These are phyloP conservation scores for Heliconius ismenius DNA, from an alignment of 2,888 invertebrate species.

Conservation along the genomic window DNA sequence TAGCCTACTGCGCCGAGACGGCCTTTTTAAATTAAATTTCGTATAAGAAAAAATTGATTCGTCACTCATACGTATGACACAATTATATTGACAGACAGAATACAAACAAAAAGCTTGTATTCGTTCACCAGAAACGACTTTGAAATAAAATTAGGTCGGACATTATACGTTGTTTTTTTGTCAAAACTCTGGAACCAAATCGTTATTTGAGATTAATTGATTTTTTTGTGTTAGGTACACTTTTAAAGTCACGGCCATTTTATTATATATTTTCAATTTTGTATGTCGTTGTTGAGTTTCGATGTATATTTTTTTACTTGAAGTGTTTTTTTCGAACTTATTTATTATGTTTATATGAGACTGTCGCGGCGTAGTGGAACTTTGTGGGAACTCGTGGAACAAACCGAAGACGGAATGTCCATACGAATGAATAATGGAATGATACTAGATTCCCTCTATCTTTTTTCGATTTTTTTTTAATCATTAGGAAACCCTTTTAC, in stretches of 20 bases:
- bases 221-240: background rate
- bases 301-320: background rate
- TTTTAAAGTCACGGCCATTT: conserved; percentile 7
- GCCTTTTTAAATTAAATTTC: too few relatives aligned
- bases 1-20: too few relatives aligned
- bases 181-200: background rate
- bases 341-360: background rate
- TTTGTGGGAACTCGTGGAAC: too few relatives aligned
- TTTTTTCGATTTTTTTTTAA: too few relatives aligned
- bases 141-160: conserved; percentile 24
- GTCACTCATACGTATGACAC: conserved; percentile 11
- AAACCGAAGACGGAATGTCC: too few relatives aligned
- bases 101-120: conserved; percentile 8
- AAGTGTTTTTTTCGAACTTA: background rate
- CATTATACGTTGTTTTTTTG: background rate
- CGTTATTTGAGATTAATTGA: background rate
- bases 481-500: too few relatives aligned
- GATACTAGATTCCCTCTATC: too few relatives aligned
- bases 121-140: conserved; percentile 25
- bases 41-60: conserved; percentile 8
- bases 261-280: background rate
- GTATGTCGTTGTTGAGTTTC: background rate
- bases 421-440: too few relatives aligned
- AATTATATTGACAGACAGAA: conserved; percentile 28
- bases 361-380: background rate